Conservation (phyloP, 2,113 vertebrate species). For the Xiphorhynchus elegans region DNA sequence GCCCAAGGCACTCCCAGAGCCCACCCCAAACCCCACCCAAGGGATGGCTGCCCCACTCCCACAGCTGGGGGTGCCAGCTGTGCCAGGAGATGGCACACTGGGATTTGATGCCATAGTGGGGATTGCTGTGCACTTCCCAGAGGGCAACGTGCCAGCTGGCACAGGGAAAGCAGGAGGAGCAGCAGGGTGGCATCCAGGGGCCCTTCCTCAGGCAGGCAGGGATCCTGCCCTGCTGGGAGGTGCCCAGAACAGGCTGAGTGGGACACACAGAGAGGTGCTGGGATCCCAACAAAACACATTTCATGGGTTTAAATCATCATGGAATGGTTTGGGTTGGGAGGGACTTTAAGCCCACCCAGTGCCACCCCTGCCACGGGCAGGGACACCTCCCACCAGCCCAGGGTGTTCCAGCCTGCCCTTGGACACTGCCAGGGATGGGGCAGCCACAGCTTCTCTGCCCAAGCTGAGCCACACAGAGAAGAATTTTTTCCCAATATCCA, state of each 20-base stretch:
- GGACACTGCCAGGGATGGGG: background rate
- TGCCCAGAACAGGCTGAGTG: background rate
- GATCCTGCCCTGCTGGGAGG: background rate
- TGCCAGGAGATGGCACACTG: background rate
- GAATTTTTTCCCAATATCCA: background rate
- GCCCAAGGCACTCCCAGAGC: background rate
- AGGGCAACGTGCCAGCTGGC: too few relatives aligned
- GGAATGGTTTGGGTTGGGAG: background rate
- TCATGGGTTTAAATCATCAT: background rate
- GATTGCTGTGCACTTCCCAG: background rate
- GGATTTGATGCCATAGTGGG: rapidly evolving
- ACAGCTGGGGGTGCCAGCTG: background rate
- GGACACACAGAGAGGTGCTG: background rate
- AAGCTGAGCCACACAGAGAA: background rate
- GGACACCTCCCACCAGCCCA: background rate
- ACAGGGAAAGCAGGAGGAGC: background rate
- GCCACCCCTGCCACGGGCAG: too few relatives aligned
- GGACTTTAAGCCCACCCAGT: background rate
- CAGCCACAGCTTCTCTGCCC: background rate
- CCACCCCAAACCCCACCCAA: background rate
- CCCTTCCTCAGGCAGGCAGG: background rate
- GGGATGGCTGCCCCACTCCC: too few relatives aligned
- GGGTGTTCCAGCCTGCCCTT: rapidly evolving
- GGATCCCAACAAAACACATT: background rate
- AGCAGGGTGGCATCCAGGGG: background rate